Conservation (phyloP, 2,888 invertebrate genomes). For the Hirtodrosophila duncani region DNA sequence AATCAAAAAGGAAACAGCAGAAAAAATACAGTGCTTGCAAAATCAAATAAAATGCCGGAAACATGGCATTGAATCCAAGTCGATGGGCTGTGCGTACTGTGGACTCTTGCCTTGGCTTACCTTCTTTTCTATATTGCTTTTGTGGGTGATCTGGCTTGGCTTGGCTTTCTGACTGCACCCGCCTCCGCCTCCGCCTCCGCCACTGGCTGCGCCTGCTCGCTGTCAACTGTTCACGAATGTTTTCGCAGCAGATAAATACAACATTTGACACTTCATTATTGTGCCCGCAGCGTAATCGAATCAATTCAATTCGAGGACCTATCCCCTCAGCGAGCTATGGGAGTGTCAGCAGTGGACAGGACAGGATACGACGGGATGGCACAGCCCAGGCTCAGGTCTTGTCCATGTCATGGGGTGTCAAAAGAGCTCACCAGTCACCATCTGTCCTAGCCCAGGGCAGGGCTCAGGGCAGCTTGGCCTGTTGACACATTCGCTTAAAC, state of each 20-base stretch:
- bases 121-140: slow-evolving; percentile 21
- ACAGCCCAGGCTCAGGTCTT: no score
- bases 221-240: slow-evolving; percentile 44
- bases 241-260: slow-evolving; percentile 72
- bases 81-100: slow-evolving; percentile 35
- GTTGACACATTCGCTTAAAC: slow-evolving; percentile 73
- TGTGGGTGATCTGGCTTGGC: background rate
- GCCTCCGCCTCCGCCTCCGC: slow-evolving; percentile 17
- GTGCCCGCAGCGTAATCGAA: slow-evolving; percentile 71
- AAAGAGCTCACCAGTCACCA: background rate
- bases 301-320: slow-evolving; percentile 61
- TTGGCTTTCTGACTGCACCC: background rate
- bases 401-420: no score
- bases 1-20: slow-evolving; percentile 4
- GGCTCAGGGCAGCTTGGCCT: slow-evolving; percentile 67
- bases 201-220: slow-evolving; percentile 9
- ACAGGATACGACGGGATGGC: background rate
- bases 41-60: slow-evolving; percentile 69
- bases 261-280: slow-evolving; percentile 76
- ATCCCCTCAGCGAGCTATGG: slow-evolving; percentile 31
- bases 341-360: slow-evolving; percentile 65
- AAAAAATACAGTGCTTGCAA: slow-evolving; percentile 21
- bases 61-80: slow-evolving; percentile 52
- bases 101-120: slow-evolving; percentile 46
- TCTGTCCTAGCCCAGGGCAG: slow-evolving; percentile 37